These are phyloP conservation scores for Ostrea denselamellosa DNA, from an alignment of 1,140 invertebrate species.

Conservation along the genomic window DNA sequence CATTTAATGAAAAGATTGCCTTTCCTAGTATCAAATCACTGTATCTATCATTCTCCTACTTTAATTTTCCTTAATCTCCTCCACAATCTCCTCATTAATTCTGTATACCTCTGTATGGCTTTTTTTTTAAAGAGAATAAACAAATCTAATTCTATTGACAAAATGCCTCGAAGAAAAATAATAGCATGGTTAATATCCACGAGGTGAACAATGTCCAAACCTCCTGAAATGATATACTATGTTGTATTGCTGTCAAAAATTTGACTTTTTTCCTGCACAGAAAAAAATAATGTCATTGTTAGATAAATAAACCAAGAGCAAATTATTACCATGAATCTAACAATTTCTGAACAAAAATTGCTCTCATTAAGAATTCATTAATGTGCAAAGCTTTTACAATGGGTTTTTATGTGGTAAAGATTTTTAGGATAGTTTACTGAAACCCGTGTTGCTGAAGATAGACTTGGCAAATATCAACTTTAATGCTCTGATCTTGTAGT, in stretches of 20 bases:
- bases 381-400: background rate
- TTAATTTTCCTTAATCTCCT: constrained; percentile 1
- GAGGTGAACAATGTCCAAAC: too few relatives aligned
- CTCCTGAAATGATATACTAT: too few relatives aligned
- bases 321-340: background rate
- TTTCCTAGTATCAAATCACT: background rate
- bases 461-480: constrained; percentile 7
- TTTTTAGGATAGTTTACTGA: background rate
- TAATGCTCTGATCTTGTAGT: too few relatives aligned
- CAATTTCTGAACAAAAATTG: background rate
- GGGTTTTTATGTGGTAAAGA: background rate
- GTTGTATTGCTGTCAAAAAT: too few relatives aligned
- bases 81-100: constrained; percentile 25
- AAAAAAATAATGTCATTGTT: background rate
- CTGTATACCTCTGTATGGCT: constrained; percentile 7
- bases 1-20: background rate
- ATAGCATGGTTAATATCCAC: background rate
- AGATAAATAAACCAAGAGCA: background rate
- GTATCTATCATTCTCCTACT: background rate
- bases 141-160: constrained; percentile 1
- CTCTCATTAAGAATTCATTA: background rate
- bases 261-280: too few relatives aligned
- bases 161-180: background rate
- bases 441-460: background rate
- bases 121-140: background rate